Conservation (phyloP, 2,113 vertebrate genomes). For the Galeopterus variegatus region DNA sequence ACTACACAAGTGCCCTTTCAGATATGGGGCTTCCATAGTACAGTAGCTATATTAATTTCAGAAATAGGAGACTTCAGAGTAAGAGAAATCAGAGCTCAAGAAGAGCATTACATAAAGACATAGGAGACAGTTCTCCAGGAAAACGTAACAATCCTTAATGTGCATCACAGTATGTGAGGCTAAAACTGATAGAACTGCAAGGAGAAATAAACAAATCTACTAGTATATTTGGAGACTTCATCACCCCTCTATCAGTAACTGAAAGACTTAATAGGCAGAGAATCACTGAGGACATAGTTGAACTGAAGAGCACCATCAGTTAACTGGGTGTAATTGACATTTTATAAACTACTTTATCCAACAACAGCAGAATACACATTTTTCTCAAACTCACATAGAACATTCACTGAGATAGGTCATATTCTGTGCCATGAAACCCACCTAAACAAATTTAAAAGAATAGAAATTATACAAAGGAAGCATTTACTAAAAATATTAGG, state of each 20-base stretch:
- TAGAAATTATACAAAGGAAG: background rate
- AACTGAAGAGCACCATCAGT: background rate
- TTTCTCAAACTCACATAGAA: background rate
- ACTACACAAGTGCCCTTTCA: no score
- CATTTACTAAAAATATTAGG: background rate
- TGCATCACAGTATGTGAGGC: background rate
- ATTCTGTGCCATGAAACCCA: background rate
- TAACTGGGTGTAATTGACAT: background rate
- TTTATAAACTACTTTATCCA: background rate
- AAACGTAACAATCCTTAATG: background rate
- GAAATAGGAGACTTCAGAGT: background rate
- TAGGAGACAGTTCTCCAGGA: background rate
- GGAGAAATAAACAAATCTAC: background rate
- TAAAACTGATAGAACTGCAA: background rate
- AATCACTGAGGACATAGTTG: background rate
- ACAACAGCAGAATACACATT: background rate
- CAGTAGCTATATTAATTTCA: slow-evolving; percentile 9
- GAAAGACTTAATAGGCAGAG: background rate
- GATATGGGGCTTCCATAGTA: no score
- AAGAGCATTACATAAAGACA: background rate
- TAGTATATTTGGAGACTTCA: background rate
- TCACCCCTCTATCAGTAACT: background rate
- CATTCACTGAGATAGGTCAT: background rate
- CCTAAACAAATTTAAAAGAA: background rate
- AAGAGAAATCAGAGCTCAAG: background rate